Conservation (phyloP, 2,888 invertebrate genomes). For the Autographa gamma region DNA sequence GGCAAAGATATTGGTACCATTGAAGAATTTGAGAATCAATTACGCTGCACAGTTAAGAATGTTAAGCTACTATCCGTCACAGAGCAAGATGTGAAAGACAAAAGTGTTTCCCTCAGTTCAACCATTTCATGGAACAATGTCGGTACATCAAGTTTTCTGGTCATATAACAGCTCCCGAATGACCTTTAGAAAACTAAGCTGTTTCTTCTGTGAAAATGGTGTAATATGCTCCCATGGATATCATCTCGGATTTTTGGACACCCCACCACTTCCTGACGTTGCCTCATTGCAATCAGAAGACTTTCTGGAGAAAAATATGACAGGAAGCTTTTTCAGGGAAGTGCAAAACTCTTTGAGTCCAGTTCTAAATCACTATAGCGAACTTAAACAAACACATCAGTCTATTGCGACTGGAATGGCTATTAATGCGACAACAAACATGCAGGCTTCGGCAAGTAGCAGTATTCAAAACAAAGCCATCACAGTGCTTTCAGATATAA, state of each 20-base stretch:
- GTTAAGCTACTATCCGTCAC: constrained; percentile 22
- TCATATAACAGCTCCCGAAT: constrained; percentile 20
- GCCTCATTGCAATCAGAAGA: no score
- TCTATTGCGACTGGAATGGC: no score
- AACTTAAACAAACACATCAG: no score
- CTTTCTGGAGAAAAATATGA: no score
- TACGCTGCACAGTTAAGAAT: constrained; percentile 16
- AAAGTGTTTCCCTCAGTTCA: constrained; percentile 23
- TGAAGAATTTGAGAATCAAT: constrained; percentile 12
- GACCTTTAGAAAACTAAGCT: constrained; percentile 30
- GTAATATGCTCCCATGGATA: constrained; percentile 7
- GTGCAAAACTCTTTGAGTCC: no score
- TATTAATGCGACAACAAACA: no score
- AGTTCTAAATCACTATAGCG: no score
- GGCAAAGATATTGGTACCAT: constrained; percentile 24
- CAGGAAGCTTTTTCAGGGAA: no score
- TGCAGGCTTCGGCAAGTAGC: no score
- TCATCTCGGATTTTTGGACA: constrained; percentile 22
- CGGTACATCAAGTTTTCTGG: constrained; percentile 33
- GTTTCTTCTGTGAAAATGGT: constrained; percentile 31
- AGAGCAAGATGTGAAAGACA: constrained; percentile 23
- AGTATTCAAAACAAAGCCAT: no score
- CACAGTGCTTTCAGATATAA: no score
- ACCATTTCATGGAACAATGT: constrained; percentile 37
- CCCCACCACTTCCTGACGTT: no score